Evolutionary conservation across 2,888 invertebrate genomes (phyloP), one percentile per base, ranked within the genome.

Genomic region (Linyphia triangularis): DNA sequence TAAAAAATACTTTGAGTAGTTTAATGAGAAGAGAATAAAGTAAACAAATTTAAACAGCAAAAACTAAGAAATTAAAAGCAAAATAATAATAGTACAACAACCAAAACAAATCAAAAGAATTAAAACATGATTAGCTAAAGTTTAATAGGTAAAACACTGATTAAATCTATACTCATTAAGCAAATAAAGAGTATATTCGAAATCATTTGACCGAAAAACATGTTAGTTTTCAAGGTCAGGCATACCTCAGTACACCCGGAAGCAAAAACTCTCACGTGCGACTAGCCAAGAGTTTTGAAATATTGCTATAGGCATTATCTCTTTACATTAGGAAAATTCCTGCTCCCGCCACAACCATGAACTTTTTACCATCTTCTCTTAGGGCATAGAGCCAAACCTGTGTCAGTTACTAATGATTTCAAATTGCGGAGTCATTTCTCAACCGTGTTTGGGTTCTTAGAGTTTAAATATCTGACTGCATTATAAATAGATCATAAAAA

Each of bases 151-250:
- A n/a, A n/a, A n/a, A n/a, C n/a, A n/a, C n/a, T n/a, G n/a, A n/a
- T n/a, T n/a, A n/a, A n/a, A n/a, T n/a, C n/a, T n/a, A n/a, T n/a
- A n/a, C n/a, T n/a, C n/a, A n/a, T n/a, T n/a, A n/a, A n/a, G n/a
- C n/a, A n/a, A 13, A 51, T 51, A 51, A 70, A 67, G 26, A 70
- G 40, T 37, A 16, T 24, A 22, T 4, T 19, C 13, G 43, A 30
- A 86, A 81, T 81, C 86, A 59, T 75, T n/a, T 59, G 72, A 86
- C 72, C 79, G 72, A 81, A 70, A 85, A 78, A 78, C 51, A 85
- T 61, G 51, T 24, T n/a, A 67, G 43, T 22, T 43, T 70, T 81
- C 86, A 86, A 86, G 86, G 81, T 65, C 85, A 85, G 51, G 24
- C 51, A 79, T 79, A 63, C 79, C 63, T 72, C 65, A 24, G 6